phyloP scores from a whole-genome alignment of 2,113 vertebrate genomes.

The Triplophysa rosa region DNA sequence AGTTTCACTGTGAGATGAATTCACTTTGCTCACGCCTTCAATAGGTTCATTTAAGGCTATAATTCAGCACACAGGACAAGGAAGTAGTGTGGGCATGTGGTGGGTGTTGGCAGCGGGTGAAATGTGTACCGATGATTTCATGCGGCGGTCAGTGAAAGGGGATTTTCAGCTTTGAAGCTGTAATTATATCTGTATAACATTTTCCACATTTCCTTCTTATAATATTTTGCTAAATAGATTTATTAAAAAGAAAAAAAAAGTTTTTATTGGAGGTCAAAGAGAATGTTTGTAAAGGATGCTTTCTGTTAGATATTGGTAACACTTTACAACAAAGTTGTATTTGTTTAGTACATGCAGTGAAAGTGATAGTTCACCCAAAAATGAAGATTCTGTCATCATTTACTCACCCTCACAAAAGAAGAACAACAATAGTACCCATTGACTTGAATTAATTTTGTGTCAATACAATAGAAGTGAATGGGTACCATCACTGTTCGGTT shows the following conservation, averaged over 20 bases:
- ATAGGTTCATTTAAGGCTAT: constrained; percentile 1
- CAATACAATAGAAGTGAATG: too few relatives aligned
- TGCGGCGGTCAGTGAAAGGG: constrained; percentile 13
- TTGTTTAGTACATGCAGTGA: too few relatives aligned
- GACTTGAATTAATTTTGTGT: too few relatives aligned
- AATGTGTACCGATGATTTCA: constrained; percentile 31
- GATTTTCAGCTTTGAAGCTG: constrained; percentile 13
- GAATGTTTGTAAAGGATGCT: neutral
- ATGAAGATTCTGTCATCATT: too few relatives aligned
- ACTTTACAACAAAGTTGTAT: too few relatives aligned
- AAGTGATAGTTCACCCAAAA: too few relatives aligned
- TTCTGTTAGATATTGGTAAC: neutral
- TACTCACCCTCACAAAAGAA: too few relatives aligned
- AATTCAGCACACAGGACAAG: neutral
- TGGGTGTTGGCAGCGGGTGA: constrained; percentile 24
- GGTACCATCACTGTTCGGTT: too few relatives aligned
- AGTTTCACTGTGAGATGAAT: neutral
- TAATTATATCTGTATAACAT: constrained; percentile 3
- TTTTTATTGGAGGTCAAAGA: neutral
- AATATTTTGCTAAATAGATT: neutral
- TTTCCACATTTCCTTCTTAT: constrained; percentile 18
- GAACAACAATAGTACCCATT: too few relatives aligned
- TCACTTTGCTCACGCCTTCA: neutral
- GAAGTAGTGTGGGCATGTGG: constrained; percentile 2
- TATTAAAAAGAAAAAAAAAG: neutral